Evolutionary conservation across 2,113 vertebrate species (phyloP).

Genomic region (Anolis sagrei): DNA sequence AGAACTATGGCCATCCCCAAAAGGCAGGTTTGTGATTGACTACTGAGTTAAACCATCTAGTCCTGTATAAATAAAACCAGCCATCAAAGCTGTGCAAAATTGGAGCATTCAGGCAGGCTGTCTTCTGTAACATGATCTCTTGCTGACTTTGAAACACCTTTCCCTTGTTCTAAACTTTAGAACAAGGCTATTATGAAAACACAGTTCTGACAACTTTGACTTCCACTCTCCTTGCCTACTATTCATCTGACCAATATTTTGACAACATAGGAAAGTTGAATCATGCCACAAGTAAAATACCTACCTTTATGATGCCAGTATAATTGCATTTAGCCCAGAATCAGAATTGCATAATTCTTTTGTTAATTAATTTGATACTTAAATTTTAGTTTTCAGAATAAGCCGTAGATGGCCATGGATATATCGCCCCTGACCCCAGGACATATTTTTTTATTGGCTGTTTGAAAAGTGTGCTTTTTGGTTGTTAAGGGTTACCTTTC

Average conservation of each 20-base stretch:
- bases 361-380: too few relatives aligned
- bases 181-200: neutral
- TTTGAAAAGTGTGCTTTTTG: too few relatives aligned
- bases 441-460: too few relatives aligned
- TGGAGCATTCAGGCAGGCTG: neutral
- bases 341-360: too few relatives aligned
- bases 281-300: neutral
- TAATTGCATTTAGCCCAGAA: conserved; percentile 17
- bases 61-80: neutral
- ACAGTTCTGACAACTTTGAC: neutral
- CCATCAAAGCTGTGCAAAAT: neutral
- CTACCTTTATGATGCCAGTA: conserved; percentile 41
- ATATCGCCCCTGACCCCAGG: too few relatives aligned
- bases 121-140: accelerated
- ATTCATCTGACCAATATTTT: neutral
- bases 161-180: accelerated
- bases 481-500: too few relatives aligned
- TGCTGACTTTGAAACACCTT: neutral
- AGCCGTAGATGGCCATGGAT: too few relatives aligned
- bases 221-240: neutral
- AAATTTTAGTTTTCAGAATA: too few relatives aligned
- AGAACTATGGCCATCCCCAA: neutral
- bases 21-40: too few relatives aligned
- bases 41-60: neutral
- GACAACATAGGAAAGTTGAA: conserved; percentile 15